Evolutionary conservation across 2,797 vertebrate genomes (phyloP).

Genomic region (Anisognathus igniventris): DNA sequence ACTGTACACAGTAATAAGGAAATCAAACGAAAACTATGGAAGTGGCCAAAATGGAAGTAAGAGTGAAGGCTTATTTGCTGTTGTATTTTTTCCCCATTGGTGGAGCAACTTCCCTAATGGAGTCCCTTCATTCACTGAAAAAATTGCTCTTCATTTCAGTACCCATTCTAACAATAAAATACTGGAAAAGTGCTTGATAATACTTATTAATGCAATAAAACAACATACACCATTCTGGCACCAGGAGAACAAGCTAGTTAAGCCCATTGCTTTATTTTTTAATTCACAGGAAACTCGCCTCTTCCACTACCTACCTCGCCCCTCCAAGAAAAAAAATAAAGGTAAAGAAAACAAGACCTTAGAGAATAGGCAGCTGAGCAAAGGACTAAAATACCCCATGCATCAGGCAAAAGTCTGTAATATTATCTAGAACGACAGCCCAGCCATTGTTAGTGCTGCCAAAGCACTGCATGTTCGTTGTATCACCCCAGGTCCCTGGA

Average conservation of each 20-base stretch:
- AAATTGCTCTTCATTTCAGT: not conserved
- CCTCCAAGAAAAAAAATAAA: not conserved
- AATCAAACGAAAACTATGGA: not conserved
- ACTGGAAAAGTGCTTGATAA: not conserved
- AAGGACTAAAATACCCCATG: constrained; percentile 59
- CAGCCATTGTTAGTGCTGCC: constrained; percentile 70
- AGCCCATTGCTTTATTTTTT: not conserved
- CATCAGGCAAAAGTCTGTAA: constrained; percentile 67
- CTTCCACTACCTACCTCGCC: not conserved
- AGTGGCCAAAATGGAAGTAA: not conserved
- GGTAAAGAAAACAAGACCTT: not conserved
- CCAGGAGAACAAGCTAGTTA: constrained; percentile 28
- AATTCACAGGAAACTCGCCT: not conserved
- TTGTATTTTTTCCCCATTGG: not conserved
- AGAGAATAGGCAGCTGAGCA: constrained; percentile 24
- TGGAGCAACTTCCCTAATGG: not conserved
- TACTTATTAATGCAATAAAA: not conserved
- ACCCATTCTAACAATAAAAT: not conserved
- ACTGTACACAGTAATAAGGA: not conserved
- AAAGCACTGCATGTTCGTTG: constrained; percentile 64
- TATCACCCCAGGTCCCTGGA: constrained; percentile 66
- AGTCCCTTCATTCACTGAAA: not conserved
- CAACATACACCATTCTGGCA: not conserved
- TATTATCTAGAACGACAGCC: constrained; percentile 72
- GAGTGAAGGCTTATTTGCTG: not conserved